Base-by-base conservation (phyloP, 2,888 invertebrate species). In the Timandra comae region DNA sequence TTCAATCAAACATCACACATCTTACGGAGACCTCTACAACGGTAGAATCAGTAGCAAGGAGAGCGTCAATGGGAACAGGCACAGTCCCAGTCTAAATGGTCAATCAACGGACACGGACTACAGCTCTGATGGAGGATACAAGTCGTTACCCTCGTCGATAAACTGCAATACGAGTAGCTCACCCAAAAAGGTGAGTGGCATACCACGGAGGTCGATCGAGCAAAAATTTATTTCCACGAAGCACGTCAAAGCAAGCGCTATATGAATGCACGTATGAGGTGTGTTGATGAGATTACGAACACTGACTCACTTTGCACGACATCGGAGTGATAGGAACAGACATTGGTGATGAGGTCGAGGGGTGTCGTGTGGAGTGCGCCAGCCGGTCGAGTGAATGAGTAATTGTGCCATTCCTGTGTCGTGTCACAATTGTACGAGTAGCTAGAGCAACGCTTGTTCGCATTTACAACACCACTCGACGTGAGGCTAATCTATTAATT, bases 61-160 rank as follows among this genome's bases (percentile, higher is more conserved):
- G 37, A 82, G 81, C 36, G 81, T 78, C 1, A 78, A 76, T 43
- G 77, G 77, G 1, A 74, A 76, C 44, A 56, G 76, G 41, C 80
- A 78, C 42, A 82, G 84, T 37, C 84, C 85, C 0, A 75, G 79
- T 33, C 47, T 77, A 7, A 81, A 65, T 33, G 82, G 80, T 0
- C 85, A 85, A 42, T 84, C 84, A 9, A 86, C 86, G 0, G 86
- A 86, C 46, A 86, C 85, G 0, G 86, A 86, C 49, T 86, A 86
- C 48, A 85, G 85, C 40, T 86, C 86, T 2, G 86, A 86, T 51
- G 84, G 86, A 1, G 86, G 86, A 1, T 86, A 86, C 63, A 86
- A 86, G 43, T 86, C 86, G 1, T 60, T 86, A n/a, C 86, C 86
- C 6, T 86, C 86, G 1, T 82, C 81, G 7, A 86, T 86, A 32